A percentile compares a stretch with the other conserved stretches of the same genome.
These are phyloP conservation scores for Orientallactaga sibirica DNA, from an alignment of 2,797 vertebrate species.

Conservation along the genomic window DNA sequence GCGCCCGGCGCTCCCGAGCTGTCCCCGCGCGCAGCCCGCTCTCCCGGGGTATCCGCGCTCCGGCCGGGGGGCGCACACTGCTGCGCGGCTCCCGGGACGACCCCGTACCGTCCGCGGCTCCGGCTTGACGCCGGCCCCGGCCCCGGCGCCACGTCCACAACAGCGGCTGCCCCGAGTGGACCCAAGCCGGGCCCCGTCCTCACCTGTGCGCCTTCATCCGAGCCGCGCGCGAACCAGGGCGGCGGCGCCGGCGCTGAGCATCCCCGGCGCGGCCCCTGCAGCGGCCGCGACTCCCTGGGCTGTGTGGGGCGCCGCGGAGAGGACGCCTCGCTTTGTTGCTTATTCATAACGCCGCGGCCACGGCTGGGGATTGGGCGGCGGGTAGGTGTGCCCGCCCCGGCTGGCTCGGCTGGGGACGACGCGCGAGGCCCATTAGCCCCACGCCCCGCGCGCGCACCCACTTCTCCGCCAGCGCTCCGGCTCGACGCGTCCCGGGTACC, in stretches of 20 bases:
- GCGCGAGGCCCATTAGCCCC: neutral
- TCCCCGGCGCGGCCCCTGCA: constrained; percentile 67
- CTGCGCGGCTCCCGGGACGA: neutral
- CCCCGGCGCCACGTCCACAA: neutral
- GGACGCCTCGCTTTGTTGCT: constrained; percentile 71
- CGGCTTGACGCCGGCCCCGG: neutral
- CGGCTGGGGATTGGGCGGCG: constrained; percentile 76
- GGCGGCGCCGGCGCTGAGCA: constrained; percentile 55
- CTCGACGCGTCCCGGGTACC: neutral
- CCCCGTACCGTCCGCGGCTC: neutral
- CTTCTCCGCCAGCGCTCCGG: neutral
- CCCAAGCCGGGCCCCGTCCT: constrained; percentile 7
- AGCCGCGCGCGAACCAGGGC: constrained; percentile 56
- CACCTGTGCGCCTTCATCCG: constrained; percentile 78
- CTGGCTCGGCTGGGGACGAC: constrained; percentile 39
- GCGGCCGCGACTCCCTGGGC: constrained; percentile 48
- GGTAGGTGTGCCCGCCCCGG: constrained; percentile 69
- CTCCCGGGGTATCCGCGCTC: neutral
- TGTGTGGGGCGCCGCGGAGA: constrained; percentile 69
- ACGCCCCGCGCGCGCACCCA: constrained; percentile 15
- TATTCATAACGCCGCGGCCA: constrained; percentile 76
- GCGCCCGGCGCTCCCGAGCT: constrained; percentile 7
- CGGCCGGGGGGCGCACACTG: neutral
- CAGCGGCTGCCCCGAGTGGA: neutral
- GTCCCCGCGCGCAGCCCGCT: neutral